Conservation (phyloP, 1,140 invertebrate genomes). For the Saccostrea glomerata region DNA sequence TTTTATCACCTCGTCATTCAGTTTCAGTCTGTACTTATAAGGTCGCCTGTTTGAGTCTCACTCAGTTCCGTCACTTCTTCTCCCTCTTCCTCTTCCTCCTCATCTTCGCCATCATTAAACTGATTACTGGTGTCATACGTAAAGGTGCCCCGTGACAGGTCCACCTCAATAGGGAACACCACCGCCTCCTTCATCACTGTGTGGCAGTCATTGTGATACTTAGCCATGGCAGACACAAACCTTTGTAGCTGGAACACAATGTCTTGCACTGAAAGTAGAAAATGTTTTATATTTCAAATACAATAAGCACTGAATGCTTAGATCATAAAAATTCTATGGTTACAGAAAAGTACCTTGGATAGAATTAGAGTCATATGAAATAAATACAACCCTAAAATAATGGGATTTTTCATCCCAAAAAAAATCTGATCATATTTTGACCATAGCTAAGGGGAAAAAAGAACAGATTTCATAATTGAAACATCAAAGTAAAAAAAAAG, state of each 20-base stretch:
- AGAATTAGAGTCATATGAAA: too few species aligned
- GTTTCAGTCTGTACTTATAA: conserved; percentile 72
- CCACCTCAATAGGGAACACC: conserved; percentile 97
- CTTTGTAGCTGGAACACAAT: conserved; percentile 91
- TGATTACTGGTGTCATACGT: conserved; percentile 77
- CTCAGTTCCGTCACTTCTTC: conserved; percentile 44
- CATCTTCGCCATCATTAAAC: conserved; percentile 76
- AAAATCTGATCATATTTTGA: too few species aligned
- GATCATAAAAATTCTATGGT: too few species aligned
- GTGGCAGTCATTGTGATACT: conserved; percentile 85
- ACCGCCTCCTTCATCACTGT: conserved; percentile 85
- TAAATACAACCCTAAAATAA: too few species aligned
- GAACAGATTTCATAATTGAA: too few species aligned
- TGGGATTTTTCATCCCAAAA: too few species aligned
- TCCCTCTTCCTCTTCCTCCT: conserved; percentile 75
- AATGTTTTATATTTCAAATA: not conserved
- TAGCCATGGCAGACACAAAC: conserved; percentile 88
- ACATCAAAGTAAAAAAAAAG: too few species aligned
- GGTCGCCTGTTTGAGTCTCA: conserved; percentile 61
- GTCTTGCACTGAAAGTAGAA: conserved; percentile 86
- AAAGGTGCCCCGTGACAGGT: conserved; percentile 94
- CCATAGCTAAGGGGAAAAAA: too few species aligned
- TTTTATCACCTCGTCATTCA: too few species aligned
- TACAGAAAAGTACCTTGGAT: too few species aligned
- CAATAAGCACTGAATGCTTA: too few species aligned